These are phyloP conservation scores for Cheilinus undulatus DNA, from an alignment of 2,113 vertebrate species.

Conservation along the genomic window DNA sequence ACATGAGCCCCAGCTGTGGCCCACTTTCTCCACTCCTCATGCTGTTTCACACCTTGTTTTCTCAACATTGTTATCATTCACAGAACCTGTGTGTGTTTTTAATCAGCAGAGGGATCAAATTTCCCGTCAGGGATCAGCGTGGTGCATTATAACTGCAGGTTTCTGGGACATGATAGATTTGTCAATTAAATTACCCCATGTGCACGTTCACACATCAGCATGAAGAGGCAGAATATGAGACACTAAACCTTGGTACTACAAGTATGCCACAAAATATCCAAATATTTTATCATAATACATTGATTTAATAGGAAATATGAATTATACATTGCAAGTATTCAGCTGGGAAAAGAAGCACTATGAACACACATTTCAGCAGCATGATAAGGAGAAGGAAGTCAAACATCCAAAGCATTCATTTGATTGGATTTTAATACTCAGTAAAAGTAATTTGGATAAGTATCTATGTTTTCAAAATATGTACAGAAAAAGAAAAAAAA, in stretches of 20 bases:
- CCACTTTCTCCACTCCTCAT: background rate
- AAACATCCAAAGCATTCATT: too few species aligned
- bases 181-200: background rate
- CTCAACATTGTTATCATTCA: background rate
- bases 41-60: background rate
- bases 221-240: background rate
- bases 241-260: background rate
- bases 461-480: too few species aligned
- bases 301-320: too few species aligned
- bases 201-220: background rate
- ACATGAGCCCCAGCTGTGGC: background rate
- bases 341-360: too few species aligned
- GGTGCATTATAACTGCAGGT: background rate
- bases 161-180: constrained; percentile 15
- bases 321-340: too few species aligned
- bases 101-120: constrained; percentile 49
- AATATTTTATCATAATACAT: background rate
- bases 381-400: too few species aligned
- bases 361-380: too few species aligned
- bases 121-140: constrained; percentile 9
- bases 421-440: too few species aligned
- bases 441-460: too few species aligned
- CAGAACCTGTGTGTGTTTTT: background rate
- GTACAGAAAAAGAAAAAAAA: too few species aligned
- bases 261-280: background rate